phyloP scores from a whole-genome alignment of 2,113 vertebrate genomes.

The Syngnathus typhle region DNA sequence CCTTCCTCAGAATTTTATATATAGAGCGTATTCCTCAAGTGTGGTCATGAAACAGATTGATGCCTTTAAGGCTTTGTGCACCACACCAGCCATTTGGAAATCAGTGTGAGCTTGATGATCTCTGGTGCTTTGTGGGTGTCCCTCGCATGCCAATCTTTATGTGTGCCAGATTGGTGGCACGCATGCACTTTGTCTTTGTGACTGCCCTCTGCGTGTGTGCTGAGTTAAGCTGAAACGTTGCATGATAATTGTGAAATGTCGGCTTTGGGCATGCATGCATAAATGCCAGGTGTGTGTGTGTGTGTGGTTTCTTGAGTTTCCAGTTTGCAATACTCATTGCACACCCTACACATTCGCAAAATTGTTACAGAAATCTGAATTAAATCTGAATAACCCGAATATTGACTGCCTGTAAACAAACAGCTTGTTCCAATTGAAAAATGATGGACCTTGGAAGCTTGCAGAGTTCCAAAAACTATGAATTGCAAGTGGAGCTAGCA shows the following conservation, averaged over 20 bases:
- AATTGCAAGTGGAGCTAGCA: neutral
- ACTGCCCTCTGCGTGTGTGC: conserved; percentile 4
- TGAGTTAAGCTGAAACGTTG: conserved; percentile 10
- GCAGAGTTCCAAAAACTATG: neutral
- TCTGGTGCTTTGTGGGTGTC: neutral
- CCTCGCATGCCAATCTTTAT: conserved; percentile 25
- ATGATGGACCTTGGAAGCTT: neutral
- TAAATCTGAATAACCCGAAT: no score
- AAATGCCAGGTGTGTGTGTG: no score
- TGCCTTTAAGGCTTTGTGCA: neutral
- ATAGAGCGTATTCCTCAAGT: neutral
- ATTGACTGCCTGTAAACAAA: no score
- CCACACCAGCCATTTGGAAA: conserved; percentile 15
- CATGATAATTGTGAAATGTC: conserved; percentile 13
- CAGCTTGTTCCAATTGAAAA: neutral
- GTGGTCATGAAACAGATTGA: neutral
- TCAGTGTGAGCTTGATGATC: conserved; percentile 16
- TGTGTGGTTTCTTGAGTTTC: neutral
- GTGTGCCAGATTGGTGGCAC: conserved; percentile 8
- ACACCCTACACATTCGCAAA: no score
- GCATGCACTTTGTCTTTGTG: conserved; percentile 7
- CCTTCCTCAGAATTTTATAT: neutral
- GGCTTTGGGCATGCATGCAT: neutral
- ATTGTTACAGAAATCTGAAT: no score
- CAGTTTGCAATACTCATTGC: neutral